Percentiles rank a stretch among this genome's conserved stretches.
phyloP scores from a whole-genome alignment of 1,140 invertebrate genomes.

The Papilio polyxenes region DNA sequence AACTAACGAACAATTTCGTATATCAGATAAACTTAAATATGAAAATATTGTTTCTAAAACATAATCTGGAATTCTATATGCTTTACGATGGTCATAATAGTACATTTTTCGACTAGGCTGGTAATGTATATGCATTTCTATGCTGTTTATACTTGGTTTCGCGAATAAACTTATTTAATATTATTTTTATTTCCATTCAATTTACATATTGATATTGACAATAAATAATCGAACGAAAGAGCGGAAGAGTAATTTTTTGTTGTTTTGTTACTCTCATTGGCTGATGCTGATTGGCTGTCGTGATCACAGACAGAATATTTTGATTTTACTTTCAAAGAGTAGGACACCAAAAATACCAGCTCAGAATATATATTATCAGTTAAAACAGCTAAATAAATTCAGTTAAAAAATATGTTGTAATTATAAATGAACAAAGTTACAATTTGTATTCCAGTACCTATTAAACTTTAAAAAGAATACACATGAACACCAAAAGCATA shows the following conservation, averaged over 20 bases:
- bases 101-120: slow-evolving; percentile 41
- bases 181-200: neutral
- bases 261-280: neutral
- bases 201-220: slow-evolving; percentile 28
- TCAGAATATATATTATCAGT: too few species aligned
- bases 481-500: too few species aligned
- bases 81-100: slow-evolving; percentile 48
- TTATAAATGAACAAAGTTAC: too few species aligned
- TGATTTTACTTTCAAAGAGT: neutral
- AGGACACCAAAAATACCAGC: neutral
- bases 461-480: too few species aligned
- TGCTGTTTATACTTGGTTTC: neutral
- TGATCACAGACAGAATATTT: neutral
- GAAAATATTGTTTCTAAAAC: slow-evolving; percentile 97
- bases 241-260: neutral
- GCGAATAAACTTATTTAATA: slow-evolving; percentile 4
- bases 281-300: neutral
- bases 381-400: neutral
- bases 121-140: neutral
- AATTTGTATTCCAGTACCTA: too few species aligned
- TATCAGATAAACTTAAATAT: slow-evolving; percentile 92
- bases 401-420: neutral
- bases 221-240: neutral
- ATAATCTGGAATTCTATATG: slow-evolving; percentile 80
- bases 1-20: slow-evolving; percentile 94